These are phyloP conservation scores for Ceraclea dissimilis DNA, from an alignment of 2,888 invertebrate genomes.

Conservation along the genomic window DNA sequence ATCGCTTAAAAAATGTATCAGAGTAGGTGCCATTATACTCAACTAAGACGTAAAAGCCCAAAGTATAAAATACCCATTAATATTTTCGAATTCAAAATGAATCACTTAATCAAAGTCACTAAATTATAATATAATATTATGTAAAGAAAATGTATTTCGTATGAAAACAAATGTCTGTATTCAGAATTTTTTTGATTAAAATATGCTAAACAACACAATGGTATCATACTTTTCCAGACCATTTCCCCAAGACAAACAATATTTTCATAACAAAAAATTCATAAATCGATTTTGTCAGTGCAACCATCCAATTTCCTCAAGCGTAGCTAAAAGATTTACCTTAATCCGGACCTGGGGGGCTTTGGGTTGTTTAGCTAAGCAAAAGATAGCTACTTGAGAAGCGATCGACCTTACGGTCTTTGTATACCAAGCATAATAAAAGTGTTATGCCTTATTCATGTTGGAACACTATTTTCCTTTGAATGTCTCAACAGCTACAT, in stretches of 20 bases:
- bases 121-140: too few species aligned
- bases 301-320: slow-evolving; percentile 1
- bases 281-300: slow-evolving; percentile 2
- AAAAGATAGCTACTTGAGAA: slow-evolving; percentile 1
- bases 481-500: background rate
- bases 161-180: too few species aligned
- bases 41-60: too few species aligned
- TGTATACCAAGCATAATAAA: background rate
- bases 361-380: background rate
- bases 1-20: too few species aligned
- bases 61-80: too few species aligned
- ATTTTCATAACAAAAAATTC: background rate
- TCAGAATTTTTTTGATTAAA: background rate
- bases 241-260: background rate
- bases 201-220: background rate
- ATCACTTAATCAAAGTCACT: too few species aligned
- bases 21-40: too few species aligned
- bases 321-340: slow-evolving; percentile 2
- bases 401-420: background rate
- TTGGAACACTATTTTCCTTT: background rate
- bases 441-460: background rate
- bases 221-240: background rate
- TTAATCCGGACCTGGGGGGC: background rate
- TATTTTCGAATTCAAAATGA: too few species aligned
- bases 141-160: too few species aligned